phyloP scores from a whole-genome alignment of 2,113 vertebrate genomes.

The Mesitornis unicolor region DNA sequence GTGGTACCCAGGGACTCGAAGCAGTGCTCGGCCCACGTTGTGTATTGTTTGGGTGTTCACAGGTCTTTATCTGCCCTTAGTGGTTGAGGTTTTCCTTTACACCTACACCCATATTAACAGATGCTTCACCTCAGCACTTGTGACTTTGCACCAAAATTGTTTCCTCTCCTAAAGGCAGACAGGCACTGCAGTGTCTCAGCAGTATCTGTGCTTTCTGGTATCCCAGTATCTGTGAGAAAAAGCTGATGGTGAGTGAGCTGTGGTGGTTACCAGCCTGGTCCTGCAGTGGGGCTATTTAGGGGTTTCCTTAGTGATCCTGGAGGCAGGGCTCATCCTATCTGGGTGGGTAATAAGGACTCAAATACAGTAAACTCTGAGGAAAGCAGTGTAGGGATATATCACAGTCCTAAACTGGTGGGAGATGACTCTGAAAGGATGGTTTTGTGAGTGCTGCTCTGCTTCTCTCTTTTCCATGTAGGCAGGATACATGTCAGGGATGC shows the following conservation, averaged over 20 bases:
- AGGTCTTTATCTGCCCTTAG: not conserved
- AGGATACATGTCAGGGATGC: slow-evolving; percentile 95
- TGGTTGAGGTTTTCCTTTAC: not conserved
- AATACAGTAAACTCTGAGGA: not conserved
- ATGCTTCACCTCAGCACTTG: not conserved
- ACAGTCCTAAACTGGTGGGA: not conserved
- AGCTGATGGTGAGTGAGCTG: not conserved
- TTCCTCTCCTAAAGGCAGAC: not conserved
- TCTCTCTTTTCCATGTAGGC: slow-evolving; percentile 72
- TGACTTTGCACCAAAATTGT: not conserved
- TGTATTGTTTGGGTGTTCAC: not conserved
- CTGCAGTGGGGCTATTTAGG: not conserved
- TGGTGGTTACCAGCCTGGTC: not conserved
- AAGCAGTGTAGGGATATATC: not conserved
- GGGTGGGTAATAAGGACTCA: not conserved
- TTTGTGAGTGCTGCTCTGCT: not conserved
- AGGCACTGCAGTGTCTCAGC: not conserved
- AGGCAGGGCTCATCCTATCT: not conserved
- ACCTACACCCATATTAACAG: fast-evolving
- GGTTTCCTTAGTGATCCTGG: not conserved
- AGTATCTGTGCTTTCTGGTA: too few species aligned
- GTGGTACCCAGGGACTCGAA: not conserved
- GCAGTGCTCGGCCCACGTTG: not conserved
- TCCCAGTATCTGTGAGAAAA: not conserved
- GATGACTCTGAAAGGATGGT: not conserved